Conservation (phyloP, 2,797 vertebrate genomes). For the Pelobates cultripes region DNA sequence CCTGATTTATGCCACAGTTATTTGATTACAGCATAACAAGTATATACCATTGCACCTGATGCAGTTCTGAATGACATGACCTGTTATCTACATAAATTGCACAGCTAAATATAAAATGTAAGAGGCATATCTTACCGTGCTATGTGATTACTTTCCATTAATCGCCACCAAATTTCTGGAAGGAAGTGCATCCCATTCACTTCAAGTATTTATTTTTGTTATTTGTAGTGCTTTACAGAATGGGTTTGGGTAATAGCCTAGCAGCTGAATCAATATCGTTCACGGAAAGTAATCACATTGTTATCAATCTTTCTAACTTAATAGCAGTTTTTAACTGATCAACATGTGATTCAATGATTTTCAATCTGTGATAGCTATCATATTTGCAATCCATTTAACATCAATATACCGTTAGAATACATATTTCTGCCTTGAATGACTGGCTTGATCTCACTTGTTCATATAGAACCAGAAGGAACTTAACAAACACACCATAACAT, state of each 20-base stretch:
- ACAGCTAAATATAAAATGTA: conserved; percentile 45
- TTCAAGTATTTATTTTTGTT: background rate
- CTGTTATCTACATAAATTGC: conserved; percentile 44
- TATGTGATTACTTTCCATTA: conserved; percentile 29
- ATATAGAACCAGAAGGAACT: too few relatives aligned
- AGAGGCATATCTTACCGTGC: conserved; percentile 33
- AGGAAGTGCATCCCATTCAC: conserved; percentile 29
- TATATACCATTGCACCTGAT: conserved; percentile 40
- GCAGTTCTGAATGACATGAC: conserved; percentile 43
- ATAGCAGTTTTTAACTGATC: background rate
- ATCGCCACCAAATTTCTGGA: conserved; percentile 23
- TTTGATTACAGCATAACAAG: conserved; percentile 17
- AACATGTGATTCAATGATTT: background rate
- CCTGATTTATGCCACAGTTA: conserved; percentile 32
- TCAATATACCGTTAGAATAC: too few relatives aligned
- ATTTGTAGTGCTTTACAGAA: background rate
- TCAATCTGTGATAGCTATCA: background rate
- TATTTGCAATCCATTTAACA: background rate
- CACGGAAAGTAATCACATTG: background rate
- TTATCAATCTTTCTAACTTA: conserved; percentile 1
- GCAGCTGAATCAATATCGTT: conserved; percentile 1
- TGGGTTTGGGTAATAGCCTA: background rate
- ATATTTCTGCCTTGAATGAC: too few relatives aligned
- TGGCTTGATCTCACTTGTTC: too few relatives aligned
- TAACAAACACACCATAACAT: too few relatives aligned